Evolutionary conservation across 2,113 vertebrate species (phyloP), one percentile per base, ranked within the genome.

Genomic region (Panthera tigris): DNA sequence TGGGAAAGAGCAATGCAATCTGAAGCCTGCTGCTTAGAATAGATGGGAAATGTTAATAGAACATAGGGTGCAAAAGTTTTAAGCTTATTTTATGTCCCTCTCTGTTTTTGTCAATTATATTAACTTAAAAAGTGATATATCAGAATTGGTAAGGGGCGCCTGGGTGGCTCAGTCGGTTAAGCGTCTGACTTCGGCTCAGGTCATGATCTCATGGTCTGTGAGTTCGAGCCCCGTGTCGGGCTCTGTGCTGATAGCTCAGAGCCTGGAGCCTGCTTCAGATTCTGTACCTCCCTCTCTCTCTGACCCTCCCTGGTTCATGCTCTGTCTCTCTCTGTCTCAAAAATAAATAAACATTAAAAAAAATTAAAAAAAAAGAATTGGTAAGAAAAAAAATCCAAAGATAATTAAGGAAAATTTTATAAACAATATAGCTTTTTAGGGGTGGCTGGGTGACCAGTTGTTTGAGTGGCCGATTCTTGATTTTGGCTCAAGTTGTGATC

Each of bases 141-240:
- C 81, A 8, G 84, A 36, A 82, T 66, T 73, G 11, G n/a, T 48
- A 57, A 50, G 16, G 16, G 55, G 18, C 5, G 4, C 55, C 55
- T 55, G 55, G 55, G 55, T 55, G 55, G 55, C 55, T 55, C 55
- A 55, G 55, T 45, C 16, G 4, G 55, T 55, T 55, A 16, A 55
- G 55, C 7, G 0, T 1, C 45, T 1, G 45, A 45, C 45, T 45
- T 45, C 45, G 7, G 45, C 45, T 45, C 45, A 45, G 45, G 45
- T 45, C 45, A 0, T 45, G 45, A 1, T 45, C 45, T 45, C 45
- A 45, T 45, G 45, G 1, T 45, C 45, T 45, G 45, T 45, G 45
- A 45, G 45, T 45, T 9, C 45, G 1, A 45, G 45, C 45, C 45
- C 45, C 1, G 0, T 1, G 1, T 45, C 1, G 45, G 45, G 45